A percentile compares a stretch with the other conserved stretches of the same genome.
These are phyloP conservation scores for Microtus oregoni DNA, from an alignment of 2,113 vertebrate species.

Conservation along the genomic window DNA sequence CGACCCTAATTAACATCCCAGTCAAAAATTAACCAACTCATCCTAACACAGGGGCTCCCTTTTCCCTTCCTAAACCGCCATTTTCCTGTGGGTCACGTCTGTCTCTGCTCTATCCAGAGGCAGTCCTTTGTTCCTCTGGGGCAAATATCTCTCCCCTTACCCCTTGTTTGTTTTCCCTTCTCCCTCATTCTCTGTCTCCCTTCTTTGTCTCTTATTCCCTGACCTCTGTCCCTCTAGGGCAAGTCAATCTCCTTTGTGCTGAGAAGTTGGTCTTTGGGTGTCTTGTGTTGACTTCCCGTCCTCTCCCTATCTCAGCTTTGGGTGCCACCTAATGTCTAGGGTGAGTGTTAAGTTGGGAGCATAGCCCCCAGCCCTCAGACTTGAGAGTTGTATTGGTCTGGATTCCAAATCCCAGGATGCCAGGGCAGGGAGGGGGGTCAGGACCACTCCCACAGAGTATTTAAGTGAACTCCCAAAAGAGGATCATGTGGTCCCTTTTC, in stretches of 20 bases:
- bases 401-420: too few species aligned
- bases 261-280: background rate
- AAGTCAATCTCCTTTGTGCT: background rate
- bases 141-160: background rate
- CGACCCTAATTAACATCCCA: background rate
- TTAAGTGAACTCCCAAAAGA: too few species aligned
- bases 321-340: background rate
- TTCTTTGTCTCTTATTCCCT: background rate
- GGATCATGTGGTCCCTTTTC: too few species aligned
- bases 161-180: background rate
- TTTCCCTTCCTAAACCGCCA: background rate
- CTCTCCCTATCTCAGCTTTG: background rate
- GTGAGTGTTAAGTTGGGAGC: too few species aligned
- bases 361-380: too few species aligned
- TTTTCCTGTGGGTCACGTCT: background rate
- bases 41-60: background rate
- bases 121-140: background rate
- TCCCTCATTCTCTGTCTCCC: background rate
- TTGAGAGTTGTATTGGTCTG: too few species aligned
- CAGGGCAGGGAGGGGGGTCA: too few species aligned
- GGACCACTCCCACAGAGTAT: too few species aligned
- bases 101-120: background rate
- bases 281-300: background rate
- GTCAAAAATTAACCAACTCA: background rate
- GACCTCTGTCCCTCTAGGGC: background rate